Conservation (phyloP, 2,797 vertebrate species). For the Poeciliopsis infans region DNA sequence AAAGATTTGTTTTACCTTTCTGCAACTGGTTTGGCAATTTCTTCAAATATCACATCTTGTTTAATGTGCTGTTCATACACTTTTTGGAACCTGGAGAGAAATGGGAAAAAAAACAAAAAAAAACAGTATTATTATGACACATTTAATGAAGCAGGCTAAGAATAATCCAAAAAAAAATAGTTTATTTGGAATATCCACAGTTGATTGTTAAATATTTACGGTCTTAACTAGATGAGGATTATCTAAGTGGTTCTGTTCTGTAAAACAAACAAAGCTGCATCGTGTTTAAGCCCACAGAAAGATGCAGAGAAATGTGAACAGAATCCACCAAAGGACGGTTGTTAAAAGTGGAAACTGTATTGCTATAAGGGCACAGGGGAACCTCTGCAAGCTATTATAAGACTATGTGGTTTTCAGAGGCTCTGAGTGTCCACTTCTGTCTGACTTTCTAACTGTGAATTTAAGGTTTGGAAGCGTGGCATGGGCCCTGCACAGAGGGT, state of each 20-base stretch:
- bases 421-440: conserved; percentile 67
- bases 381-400: conserved; percentile 72
- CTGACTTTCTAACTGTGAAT: conserved; percentile 72
- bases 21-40: conserved; percentile 92
- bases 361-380: conserved; percentile 71
- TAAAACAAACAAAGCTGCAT: conserved; percentile 48
- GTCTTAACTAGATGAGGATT: conserved; percentile 39
- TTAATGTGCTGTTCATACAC: conserved; percentile 91
- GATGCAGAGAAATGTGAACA: conserved; percentile 51
- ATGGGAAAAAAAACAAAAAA: conserved; percentile 12
- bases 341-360: conserved; percentile 76
- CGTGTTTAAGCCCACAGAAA: conserved; percentile 53
- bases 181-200: conserved; percentile 33
- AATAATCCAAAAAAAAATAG: neutral
- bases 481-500: conserved; percentile 63
- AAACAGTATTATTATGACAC: neutral
- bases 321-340: conserved; percentile 58
- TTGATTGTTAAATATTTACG: conserved; percentile 27
- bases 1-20: conserved; percentile 84
- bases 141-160: neutral
- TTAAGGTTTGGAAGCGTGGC: conserved; percentile 69
- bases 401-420: conserved; percentile 67
- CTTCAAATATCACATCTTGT: conserved; percentile 94
- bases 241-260: conserved; percentile 50
- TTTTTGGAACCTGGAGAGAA: conserved; percentile 87